These are phyloP conservation scores for Plestiodon gilberti DNA, from an alignment of 2,113 vertebrate species.

Conservation along the genomic window DNA sequence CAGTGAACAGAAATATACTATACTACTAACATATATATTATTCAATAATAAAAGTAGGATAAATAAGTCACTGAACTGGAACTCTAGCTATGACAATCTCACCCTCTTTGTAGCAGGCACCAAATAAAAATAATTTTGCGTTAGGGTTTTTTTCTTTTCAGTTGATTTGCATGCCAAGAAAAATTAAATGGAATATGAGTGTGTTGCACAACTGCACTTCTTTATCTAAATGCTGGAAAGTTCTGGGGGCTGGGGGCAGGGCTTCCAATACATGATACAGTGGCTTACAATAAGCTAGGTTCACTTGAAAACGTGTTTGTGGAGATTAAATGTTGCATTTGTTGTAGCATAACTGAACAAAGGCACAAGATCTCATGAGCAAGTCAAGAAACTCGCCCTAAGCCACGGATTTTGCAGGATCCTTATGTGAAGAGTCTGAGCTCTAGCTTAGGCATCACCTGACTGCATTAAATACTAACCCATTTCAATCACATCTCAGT, in stretches of 20 bases:
- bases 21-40: conserved; percentile 26
- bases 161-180: accelerated
- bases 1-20: not conserved
- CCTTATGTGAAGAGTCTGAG: not conserved
- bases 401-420: not conserved
- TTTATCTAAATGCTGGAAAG: accelerated
- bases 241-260: not conserved
- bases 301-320: not conserved
- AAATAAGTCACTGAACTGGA: not conserved
- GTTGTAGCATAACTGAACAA: not conserved
- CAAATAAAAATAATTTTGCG: not conserved
- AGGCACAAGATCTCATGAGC: not conserved
- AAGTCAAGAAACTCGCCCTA: not conserved
- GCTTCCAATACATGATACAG: not conserved
- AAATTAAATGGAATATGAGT: conserved; percentile 6
- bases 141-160: not conserved
- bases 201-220: conserved; percentile 45
- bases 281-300: not conserved
- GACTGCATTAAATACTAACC: too few relatives aligned
- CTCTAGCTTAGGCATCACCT: not conserved
- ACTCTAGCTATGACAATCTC: not conserved
- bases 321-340: not conserved
- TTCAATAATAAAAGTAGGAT: conserved; percentile 31
- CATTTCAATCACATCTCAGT: not conserved
- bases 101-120: not conserved